phyloP scores from a whole-genome alignment of 2,888 invertebrate genomes.

The Adineta ricciae region DNA sequence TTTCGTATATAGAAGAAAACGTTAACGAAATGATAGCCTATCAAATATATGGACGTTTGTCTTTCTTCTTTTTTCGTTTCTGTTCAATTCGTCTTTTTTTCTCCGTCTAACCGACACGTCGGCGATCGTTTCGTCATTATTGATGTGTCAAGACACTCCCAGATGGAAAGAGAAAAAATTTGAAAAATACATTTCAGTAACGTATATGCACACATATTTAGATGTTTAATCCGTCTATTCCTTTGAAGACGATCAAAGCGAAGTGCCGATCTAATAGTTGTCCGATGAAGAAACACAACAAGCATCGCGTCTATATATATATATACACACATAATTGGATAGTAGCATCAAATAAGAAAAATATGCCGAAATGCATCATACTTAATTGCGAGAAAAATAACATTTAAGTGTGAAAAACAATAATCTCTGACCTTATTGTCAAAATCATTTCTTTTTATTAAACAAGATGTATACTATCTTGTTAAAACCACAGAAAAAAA shows the following conservation, averaged over 20 bases:
- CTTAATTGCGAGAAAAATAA: background rate
- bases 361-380: background rate
- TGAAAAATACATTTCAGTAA: background rate
- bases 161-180: background rate
- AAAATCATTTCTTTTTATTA: background rate
- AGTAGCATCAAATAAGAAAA: background rate
- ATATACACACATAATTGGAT: background rate
- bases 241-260: conserved; percentile 2
- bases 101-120: background rate
- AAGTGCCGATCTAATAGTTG: background rate
- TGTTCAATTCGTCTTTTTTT: background rate
- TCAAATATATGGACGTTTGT: background rate
- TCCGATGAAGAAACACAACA: background rate
- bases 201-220: background rate
- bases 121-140: background rate
- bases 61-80: background rate
- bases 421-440: background rate
- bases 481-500: background rate
- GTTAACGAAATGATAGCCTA: background rate
- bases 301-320: background rate
- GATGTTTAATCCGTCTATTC: background rate
- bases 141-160: conserved; percentile 13
- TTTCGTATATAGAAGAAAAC: background rate
- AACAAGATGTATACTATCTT: background rate
- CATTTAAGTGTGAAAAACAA: background rate